Evolutionary conservation across 2,888 invertebrate genomes (phyloP), one percentile per base, ranked within the genome.

Genomic region (Zygogramma bicolorata): DNA sequence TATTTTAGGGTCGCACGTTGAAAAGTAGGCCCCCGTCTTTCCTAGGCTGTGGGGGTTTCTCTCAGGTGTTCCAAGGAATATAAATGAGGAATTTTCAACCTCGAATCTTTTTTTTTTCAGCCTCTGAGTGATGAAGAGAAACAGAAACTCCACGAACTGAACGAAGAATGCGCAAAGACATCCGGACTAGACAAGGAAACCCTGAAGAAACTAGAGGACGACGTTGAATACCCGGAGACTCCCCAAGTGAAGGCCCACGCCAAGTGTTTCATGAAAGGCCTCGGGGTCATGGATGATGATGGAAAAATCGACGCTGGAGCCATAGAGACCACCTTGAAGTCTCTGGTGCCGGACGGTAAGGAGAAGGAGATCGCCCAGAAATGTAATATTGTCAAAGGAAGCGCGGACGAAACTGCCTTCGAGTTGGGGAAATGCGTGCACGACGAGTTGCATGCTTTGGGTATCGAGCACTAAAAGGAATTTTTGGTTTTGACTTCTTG

Each of bases 211-310:
- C 46, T 46, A 3, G 46, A 46, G 1, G 8, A 18, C 3, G 46
- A 46, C 20, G 20, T 46, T 3, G 46, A 46, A 46, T 46, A 46
- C 20, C 46, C 46, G 2, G 46, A 46, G 10, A 46, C 20, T 20
- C 18, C 15, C 2, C 8, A 46, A 20, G 20, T 46, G 46, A 46
- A 46, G 46, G 46, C 20, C 18, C 46, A 46, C 20, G 46, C 46
- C 20, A 46, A 46, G 46, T 46, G 46, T 10, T 46, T 63, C n/a
- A 27, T 31, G 7, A 13, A 31, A 34, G 62, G 53, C 57, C n/a
- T 62, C 8, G 58, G 38, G 13, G 18, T 63, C 4, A 40, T 63
- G 15, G 69, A 63, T 49, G 53, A 58, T 13, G 63, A 69, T 15
- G 63, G 63, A n/a, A 63, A 69, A 20, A 53, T 63, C 40, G 58